A percentile compares a stretch with the other conserved stretches of the same genome.
phyloP scores from a whole-genome alignment of 2,888 invertebrate species.

The Ctena decussata region DNA sequence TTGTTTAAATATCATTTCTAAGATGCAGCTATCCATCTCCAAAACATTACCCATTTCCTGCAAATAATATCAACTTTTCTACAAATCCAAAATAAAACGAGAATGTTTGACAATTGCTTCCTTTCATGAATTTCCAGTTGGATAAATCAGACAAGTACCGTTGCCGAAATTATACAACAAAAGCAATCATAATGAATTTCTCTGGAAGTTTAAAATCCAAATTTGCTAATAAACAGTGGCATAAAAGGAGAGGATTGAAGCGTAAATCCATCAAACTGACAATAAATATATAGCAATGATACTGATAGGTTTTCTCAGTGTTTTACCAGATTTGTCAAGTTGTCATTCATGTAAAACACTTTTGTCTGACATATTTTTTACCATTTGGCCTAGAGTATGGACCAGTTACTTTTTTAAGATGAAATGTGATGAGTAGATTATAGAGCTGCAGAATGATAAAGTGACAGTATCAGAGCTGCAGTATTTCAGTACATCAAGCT shows the following conservation, averaged over 20 bases:
- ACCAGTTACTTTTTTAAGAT: no score
- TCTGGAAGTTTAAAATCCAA: slow-evolving; percentile 51
- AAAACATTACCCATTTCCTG: slow-evolving; percentile 44
- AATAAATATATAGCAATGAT: slow-evolving; percentile 13
- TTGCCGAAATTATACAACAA: slow-evolving; percentile 36
- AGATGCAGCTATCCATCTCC: neutral
- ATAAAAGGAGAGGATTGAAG: slow-evolving; percentile 21
- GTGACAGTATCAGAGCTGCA: no score
- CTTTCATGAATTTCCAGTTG: neutral
- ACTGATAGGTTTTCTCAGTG: slow-evolving; percentile 47
- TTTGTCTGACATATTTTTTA: no score
- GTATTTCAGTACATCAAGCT: no score
- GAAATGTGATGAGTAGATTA: no score
- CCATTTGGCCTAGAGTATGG: no score
- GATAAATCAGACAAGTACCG: neutral
- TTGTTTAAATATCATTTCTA: neutral
- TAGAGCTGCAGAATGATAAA: no score
- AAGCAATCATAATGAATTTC: slow-evolving; percentile 32
- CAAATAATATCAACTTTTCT: neutral
- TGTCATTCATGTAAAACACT: slow-evolving; percentile 37
- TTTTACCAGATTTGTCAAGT: slow-evolving; percentile 56
- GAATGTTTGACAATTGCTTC: neutral
- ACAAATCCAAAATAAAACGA: neutral
- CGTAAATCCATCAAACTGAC: neutral
- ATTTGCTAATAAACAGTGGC: slow-evolving; percentile 51